These are phyloP conservation scores for Eurois occulta DNA, from an alignment of 2,888 invertebrate genomes.

Conservation along the genomic window DNA sequence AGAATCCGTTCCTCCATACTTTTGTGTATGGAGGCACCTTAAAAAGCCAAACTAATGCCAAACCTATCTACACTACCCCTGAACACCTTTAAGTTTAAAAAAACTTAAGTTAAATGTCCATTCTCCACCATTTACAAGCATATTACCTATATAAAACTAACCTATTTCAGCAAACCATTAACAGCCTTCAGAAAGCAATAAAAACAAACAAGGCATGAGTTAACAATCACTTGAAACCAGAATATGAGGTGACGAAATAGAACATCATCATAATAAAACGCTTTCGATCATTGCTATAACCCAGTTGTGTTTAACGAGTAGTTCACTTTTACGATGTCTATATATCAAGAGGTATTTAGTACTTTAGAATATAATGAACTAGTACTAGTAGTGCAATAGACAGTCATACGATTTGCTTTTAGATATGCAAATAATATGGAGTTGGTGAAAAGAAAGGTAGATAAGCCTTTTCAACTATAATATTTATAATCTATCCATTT, in stretches of 20 bases:
- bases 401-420: background rate
- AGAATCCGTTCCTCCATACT: too few species aligned
- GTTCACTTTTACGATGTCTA: constrained; percentile 46
- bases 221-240: constrained; percentile 32
- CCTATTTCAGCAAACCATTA: background rate
- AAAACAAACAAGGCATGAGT: constrained; percentile 26
- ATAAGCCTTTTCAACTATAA: background rate
- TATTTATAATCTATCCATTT: background rate
- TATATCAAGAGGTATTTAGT: constrained; percentile 27
- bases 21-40: too few species aligned
- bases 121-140: background rate
- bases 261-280: constrained; percentile 40
- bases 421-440: background rate
- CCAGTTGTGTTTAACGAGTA: constrained; percentile 36
- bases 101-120: background rate
- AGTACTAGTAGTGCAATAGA: background rate
- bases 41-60: background rate
- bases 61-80: background rate
- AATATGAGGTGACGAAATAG: constrained; percentile 36
- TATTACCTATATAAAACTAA: too few species aligned
- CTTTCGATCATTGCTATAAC: constrained; percentile 26
- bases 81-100: background rate
- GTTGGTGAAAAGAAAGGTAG: background rate
- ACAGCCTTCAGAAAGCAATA: constrained; percentile 38
- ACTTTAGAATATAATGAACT: background rate